Percentiles rank a stretch among this genome's conserved stretches.
These are phyloP conservation scores for Andrena marginata DNA, from an alignment of 2,888 invertebrate species.

Conservation along the genomic window DNA sequence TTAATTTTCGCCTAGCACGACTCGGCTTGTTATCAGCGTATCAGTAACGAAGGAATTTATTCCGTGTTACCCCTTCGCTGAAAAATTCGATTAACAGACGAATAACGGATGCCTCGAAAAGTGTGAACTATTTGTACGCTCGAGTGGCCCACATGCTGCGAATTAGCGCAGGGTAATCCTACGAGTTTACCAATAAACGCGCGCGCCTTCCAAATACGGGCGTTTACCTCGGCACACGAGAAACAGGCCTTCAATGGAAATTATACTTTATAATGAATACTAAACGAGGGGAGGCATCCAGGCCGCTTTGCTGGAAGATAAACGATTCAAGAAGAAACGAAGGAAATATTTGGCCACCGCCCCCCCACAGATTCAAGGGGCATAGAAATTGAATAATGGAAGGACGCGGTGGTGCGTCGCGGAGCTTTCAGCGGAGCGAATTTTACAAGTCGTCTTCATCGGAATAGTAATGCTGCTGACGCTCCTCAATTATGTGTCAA, in stretches of 20 bases:
- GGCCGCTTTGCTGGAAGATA: conserved; percentile 42
- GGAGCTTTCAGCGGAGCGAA: conserved; percentile 42
- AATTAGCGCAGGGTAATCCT: not conserved
- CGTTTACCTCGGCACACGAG: conserved; percentile 10
- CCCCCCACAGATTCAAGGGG: conserved; percentile 58
- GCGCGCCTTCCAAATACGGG: not conserved
- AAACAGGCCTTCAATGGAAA: conserved; percentile 40
- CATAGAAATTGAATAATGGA: conserved; percentile 67
- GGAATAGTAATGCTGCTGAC: not conserved
- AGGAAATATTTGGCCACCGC: conserved; percentile 64
- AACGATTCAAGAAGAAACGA: conserved; percentile 60
- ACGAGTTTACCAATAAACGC: conserved; percentile 1
- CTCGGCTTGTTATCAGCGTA: not conserved
- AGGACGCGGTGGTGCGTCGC: conserved; percentile 45
- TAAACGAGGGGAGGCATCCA: conserved; percentile 38
- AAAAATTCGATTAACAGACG: not conserved
- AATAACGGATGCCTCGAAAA: not conserved
- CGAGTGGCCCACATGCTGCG: not conserved
- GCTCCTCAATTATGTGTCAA: too few species aligned
- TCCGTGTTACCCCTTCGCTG: not conserved
- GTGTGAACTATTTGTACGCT: not conserved
- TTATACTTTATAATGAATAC: conserved; percentile 60
- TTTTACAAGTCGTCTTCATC: conserved; percentile 46
- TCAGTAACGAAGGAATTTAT: not conserved
- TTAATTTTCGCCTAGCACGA: conserved; percentile 26